Percentiles rank a stretch among this genome's conserved stretches.
These are phyloP conservation scores for Diadophis punctatus DNA, from an alignment of 2,113 vertebrate genomes.

Conservation along the genomic window DNA sequence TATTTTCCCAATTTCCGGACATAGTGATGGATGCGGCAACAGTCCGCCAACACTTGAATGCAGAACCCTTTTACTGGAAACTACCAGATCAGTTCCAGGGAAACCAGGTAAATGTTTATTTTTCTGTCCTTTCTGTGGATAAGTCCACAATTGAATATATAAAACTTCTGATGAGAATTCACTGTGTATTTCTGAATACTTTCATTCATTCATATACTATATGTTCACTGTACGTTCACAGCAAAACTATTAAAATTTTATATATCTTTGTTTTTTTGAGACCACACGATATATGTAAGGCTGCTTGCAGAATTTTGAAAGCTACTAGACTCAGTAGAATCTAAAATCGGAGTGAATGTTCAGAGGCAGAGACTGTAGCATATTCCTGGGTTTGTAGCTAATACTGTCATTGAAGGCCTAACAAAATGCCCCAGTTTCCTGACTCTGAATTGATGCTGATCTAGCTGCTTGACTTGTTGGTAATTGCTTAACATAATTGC, in stretches of 20 bases:
- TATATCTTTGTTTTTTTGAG: not conserved
- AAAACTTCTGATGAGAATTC: not conserved
- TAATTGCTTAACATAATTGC: not conserved
- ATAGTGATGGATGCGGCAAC: constrained; percentile 74
- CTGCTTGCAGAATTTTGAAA: not conserved
- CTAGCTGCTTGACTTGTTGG: not conserved
- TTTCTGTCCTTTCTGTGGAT: not conserved
- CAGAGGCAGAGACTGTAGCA: not conserved
- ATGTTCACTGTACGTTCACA: not conserved
- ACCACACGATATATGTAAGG: not conserved
- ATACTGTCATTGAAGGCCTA: not conserved
- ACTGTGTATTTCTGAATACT: not conserved
- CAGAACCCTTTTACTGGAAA: constrained; percentile 85
- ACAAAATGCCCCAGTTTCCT: not conserved
- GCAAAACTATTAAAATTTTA: not conserved
- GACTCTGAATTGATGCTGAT: not conserved
- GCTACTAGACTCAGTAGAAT: not conserved
- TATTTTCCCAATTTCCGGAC: constrained; percentile 77
- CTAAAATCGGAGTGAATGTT: not conserved
- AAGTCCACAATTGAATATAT: not conserved
- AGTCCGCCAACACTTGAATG: constrained; percentile 62
- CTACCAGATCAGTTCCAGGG: constrained; percentile 80
- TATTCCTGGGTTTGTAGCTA: not conserved
- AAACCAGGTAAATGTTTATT: constrained; percentile 70
- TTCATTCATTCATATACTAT: not conserved